Base-by-base conservation (phyloP, 2,797 vertebrate genomes). In the Ispidina lecontei region DNA sequence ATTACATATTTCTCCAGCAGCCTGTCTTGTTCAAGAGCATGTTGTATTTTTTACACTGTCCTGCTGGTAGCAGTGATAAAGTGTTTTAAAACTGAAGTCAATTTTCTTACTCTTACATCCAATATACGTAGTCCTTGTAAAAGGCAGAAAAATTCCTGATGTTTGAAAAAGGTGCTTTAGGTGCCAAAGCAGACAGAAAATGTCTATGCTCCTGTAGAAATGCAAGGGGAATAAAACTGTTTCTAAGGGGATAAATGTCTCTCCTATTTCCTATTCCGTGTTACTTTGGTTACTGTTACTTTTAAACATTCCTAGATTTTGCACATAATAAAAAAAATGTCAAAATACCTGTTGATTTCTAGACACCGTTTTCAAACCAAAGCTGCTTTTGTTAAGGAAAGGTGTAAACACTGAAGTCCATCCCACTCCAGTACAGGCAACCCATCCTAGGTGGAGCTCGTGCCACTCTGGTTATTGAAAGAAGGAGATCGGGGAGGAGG, bases 291-390 rank as follows among this genome's bases (percentile, higher is more conserved):
- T 94, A 95, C 95, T 91, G 90, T 93, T 94, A 94, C 94, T 96
- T 95, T 96, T 93, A 93, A 94, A 94, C 93, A 95, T 96, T 96
- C 96, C 93, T 94, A 94, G 84, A 95, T 95, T 96, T 95, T 96
- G 87, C 96, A 96, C 51, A 0, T 93, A 94, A 93, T 96, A 94
- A 96, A 96, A 90, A 89, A 92, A 94, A 75, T 55, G 81, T 72
- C 91, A 95, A 91, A 90, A 75, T 72, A 72, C 41, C 78, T 70
- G 26, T 85, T 89, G 88, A 67, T 91, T 94, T 83, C 69, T 92
- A 83, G 86, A 75, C 78, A 75, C 70, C 67, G 3, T 85, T 94
- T 94, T 91, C 70, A 83, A 94, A 87, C 58, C 69, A 72, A 89
- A 78, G 28, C 28, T 80, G 1, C 70, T 89, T 70, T 13, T 91